A percentile compares a stretch with the other conserved stretches of the same genome.
phyloP scores from a whole-genome alignment of 2,888 invertebrate genomes.

The Metallyticus violacea region DNA sequence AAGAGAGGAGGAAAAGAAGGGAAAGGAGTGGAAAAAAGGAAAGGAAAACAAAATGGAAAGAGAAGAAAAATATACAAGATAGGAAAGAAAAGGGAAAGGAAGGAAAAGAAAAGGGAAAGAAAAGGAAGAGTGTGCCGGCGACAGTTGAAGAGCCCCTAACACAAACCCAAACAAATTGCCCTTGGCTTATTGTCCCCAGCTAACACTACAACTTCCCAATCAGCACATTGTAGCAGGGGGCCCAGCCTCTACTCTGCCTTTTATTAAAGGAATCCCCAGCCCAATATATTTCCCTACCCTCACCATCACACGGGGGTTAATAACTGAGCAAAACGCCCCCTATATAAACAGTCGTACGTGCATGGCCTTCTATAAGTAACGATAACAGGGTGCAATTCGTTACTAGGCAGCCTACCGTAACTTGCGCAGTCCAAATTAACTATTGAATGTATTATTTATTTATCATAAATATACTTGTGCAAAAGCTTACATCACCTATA shows the following conservation, averaged over 20 bases:
- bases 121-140: neutral
- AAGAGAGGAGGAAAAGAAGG: neutral
- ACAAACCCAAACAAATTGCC: neutral
- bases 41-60: neutral
- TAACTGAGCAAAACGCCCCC: neutral
- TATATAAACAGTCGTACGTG: neutral
- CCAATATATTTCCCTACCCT: neutral
- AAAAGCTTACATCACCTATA: too few relatives aligned
- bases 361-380: too few relatives aligned
- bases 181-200: neutral
- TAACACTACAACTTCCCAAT: neutral
- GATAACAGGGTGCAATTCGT: too few relatives aligned
- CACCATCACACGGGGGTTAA: neutral
- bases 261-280: neutral
- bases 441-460: too few relatives aligned
- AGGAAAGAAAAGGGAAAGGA: neutral
- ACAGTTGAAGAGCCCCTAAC: too few relatives aligned
- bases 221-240: neutral
- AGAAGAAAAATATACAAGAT: neutral
- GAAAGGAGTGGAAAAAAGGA: neutral
- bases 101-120: neutral
- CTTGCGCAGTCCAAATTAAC: too few relatives aligned
- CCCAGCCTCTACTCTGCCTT: neutral
- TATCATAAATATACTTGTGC: too few relatives aligned
- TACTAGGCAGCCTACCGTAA: too few relatives aligned